Evolutionary conservation across 2,113 vertebrate genomes (phyloP).

Genomic region (Platichthys stellatus): DNA sequence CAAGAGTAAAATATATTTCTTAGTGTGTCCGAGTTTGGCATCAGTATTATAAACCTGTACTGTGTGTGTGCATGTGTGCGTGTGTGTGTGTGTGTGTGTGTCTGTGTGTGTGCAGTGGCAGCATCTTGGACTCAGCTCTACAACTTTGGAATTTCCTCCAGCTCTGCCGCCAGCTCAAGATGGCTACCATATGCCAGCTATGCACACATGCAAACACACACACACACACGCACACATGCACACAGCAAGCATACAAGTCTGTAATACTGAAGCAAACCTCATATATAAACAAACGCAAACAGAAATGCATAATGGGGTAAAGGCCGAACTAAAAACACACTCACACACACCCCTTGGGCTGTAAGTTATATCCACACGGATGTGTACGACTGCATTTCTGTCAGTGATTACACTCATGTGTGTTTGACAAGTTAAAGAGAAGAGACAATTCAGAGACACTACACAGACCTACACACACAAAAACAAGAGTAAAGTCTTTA

Average conservation of each 20-base stretch:
- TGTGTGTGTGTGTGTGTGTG: conserved; percentile 17
- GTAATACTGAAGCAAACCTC: conserved; percentile 56
- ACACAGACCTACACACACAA: not conserved
- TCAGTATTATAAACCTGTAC: conserved; percentile 45
- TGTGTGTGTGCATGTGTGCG: conserved; percentile 18
- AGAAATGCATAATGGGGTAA: conserved; percentile 54
- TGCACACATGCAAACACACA: conserved; percentile 35
- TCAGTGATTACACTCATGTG: not conserved
- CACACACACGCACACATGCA: conserved; percentile 34
- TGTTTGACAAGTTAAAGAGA: not conserved
- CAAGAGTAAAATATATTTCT: conserved; percentile 40
- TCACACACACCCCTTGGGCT: not conserved
- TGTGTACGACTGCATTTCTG: conserved; percentile 1
- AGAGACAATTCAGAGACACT: conserved; percentile 2
- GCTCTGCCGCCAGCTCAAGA: conserved; percentile 70
- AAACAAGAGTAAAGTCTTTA: not conserved
- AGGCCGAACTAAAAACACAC: conserved; percentile 29
- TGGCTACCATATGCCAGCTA: conserved; percentile 80
- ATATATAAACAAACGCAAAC: conserved; percentile 58
- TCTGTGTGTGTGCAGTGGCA: conserved; percentile 17
- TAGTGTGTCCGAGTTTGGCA: conserved; percentile 38
- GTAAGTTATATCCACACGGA: not conserved
- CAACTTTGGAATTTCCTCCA: conserved; percentile 75
- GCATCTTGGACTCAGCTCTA: conserved; percentile 64
- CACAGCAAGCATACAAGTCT: conserved; percentile 48